Base-by-base conservation (phyloP, 2,113 vertebrate species). In the Hyperopisus bebe region DNA sequence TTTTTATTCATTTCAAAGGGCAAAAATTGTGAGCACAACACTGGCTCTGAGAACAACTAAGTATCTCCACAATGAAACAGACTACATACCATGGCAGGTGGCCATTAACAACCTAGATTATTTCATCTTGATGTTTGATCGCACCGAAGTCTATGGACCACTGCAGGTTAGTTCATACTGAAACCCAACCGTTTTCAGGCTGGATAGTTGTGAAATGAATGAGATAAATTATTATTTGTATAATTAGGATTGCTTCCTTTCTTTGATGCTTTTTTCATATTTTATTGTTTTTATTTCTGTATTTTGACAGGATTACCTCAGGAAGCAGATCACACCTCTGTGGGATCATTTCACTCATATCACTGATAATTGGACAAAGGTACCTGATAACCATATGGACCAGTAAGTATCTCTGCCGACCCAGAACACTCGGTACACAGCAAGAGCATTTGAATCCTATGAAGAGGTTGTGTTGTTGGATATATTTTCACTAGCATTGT, bases 81-180 rank as follows among this genome's bases (percentile, higher is more conserved):
- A 93, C 0, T 99, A 97, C 94, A 94, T 99, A 86, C 98, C 98
- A 24, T 99, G 98, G 98, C 24, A 96, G 90, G 95, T 97, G 0
- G 96, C 97, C 0, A 90, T 97, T 80, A 91, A 74, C 91, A 98
- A 96, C 90, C 95, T 99, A 9, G 82, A 86, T 11, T 98, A 98
- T 92, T 96, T 97, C 90, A 90, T 92, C 92, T 95, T 95, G 27
- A 97, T 99, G 97, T 96, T 99, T 1, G 98, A 98, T 90, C 96
- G 96, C 46, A 96, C 94, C 0, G 96, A 97, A 5, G 97, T 98
- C 90, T 97, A 97, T 0, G 95, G 95, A 31, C 92, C 93, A 15
- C 97, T 99, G 97, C 93, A 95, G 97, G 98, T 99, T 91, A 74
- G 90, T 10, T 88, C 19, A 31, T 19, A 44, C 31, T 17, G 9